Evolutionary conservation across 2,113 vertebrate genomes (phyloP).

Genomic region (Azemiops feae): DNA sequence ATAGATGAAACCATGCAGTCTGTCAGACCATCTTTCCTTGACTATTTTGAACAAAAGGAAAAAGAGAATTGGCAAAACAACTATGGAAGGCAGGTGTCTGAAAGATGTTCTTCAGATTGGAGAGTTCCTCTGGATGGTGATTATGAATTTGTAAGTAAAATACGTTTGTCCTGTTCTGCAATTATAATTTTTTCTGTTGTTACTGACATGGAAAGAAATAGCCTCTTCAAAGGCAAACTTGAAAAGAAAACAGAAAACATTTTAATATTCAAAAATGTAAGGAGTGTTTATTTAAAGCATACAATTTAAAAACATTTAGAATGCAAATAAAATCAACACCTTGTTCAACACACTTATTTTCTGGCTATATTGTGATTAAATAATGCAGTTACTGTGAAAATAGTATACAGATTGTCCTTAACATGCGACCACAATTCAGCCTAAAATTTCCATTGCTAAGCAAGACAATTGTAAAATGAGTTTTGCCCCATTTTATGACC

Average conservation of each 20-base stretch:
- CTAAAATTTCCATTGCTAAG: not conserved
- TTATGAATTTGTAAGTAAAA: slow-evolving; percentile 87
- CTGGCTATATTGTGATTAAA: not conserved
- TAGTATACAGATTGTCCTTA: not conserved
- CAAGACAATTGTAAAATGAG: not conserved
- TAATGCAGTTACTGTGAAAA: not conserved
- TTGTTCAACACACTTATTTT: not conserved
- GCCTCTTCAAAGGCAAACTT: not conserved
- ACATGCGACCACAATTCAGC: not conserved
- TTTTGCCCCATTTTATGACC: not conserved
- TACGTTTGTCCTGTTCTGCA: too few species aligned
- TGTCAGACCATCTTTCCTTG: slow-evolving; percentile 90
- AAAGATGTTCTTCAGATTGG: slow-evolving; percentile 78
- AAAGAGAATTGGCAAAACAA: slow-evolving; percentile 83
- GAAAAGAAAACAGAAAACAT: not conserved
- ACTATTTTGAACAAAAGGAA: slow-evolving; percentile 97
- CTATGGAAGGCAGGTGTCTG: slow-evolving; percentile 71
- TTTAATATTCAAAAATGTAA: not conserved
- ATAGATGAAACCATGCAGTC: slow-evolving; percentile 85
- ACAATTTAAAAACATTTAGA: not conserved
- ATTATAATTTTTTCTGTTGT: not conserved
- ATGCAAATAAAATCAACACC: not conserved
- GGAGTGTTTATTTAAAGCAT: not conserved
- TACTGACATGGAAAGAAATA: not conserved
- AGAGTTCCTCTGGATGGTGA: slow-evolving; percentile 85